These are phyloP conservation scores for Cataglyphis altisquamis DNA, from an alignment of 2,888 invertebrate genomes.

Conservation along the genomic window DNA sequence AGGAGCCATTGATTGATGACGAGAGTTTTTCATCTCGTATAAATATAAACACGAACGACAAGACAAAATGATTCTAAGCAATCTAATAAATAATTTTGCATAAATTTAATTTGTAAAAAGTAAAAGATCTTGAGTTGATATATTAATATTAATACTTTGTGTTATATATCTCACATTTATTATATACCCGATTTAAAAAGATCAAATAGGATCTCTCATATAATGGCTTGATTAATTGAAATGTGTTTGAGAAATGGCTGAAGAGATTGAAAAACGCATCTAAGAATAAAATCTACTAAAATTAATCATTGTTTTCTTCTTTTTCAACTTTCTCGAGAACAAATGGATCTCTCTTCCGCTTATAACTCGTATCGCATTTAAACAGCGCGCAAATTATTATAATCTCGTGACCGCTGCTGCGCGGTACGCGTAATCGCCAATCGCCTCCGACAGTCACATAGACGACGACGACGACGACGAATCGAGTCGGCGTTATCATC, in stretches of 20 bases:
- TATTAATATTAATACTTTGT: background rate
- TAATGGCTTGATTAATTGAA: slow-evolving; percentile 8
- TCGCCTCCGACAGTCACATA: slow-evolving; percentile 16
- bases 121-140: background rate
- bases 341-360: background rate
- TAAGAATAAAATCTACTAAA: background rate
- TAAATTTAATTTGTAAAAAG: background rate
- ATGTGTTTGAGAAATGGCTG: background rate
- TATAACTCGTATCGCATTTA: slow-evolving; percentile 13
- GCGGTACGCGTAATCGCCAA: slow-evolving; percentile 7
- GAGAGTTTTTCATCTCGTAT: background rate
- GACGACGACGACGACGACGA: slow-evolving; percentile 20
- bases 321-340: slow-evolving; percentile 16
- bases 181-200: background rate
- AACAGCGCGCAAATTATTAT: slow-evolving; percentile 39
- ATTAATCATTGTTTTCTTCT: background rate
- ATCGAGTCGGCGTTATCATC: slow-evolving; percentile 48
- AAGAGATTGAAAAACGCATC: background rate
- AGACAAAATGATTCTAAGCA: background rate
- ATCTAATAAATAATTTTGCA: background rate
- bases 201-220: background rate
- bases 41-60: background rate
- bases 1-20: background rate
- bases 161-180: background rate
- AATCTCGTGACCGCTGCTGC: slow-evolving; percentile 19